These are phyloP conservation scores for Drosophila athabasca DNA, from an alignment of 1,140 invertebrate genomes.

Conservation along the genomic window DNA sequence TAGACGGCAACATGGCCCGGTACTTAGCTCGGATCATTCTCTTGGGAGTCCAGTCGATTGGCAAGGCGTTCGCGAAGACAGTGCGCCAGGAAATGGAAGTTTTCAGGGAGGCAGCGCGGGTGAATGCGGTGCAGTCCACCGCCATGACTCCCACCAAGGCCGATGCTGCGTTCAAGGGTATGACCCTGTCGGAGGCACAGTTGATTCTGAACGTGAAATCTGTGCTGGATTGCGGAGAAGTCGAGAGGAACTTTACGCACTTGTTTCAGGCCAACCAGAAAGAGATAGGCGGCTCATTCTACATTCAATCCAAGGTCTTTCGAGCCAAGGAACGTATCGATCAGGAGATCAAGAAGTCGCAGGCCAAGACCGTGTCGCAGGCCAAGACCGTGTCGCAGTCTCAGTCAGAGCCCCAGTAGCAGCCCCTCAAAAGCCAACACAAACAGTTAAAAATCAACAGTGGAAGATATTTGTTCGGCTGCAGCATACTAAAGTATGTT, in stretches of 20 bases:
- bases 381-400: slow-evolving; percentile 67
- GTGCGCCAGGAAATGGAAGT: slow-evolving; percentile 60
- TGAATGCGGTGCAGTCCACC: slow-evolving; percentile 68
- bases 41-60: slow-evolving; percentile 45
- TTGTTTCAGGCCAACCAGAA: slow-evolving; percentile 96
- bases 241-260: slow-evolving; percentile 86
- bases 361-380: slow-evolving; percentile 68
- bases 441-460: too few species aligned
- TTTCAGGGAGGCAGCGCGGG: slow-evolving; percentile 42
- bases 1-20: slow-evolving; percentile 34
- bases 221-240: slow-evolving; percentile 32
- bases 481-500: too few species aligned
- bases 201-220: slow-evolving; percentile 54
- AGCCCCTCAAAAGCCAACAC: too few species aligned
- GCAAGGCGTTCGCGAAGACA: slow-evolving; percentile 55
- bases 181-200: slow-evolving; percentile 56
- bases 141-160: background rate
- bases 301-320: slow-evolving; percentile 98
- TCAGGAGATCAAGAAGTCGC: slow-evolving; percentile 85
- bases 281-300: slow-evolving; percentile 95
- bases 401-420: background rate
- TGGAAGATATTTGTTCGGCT: too few species aligned
- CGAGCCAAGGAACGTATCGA: slow-evolving; percentile 96
- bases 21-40: slow-evolving; percentile 49
- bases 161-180: slow-evolving; percentile 41